These are phyloP conservation scores for Eubasilissa splendida DNA, from an alignment of 2,888 invertebrate species.

Conservation along the genomic window DNA sequence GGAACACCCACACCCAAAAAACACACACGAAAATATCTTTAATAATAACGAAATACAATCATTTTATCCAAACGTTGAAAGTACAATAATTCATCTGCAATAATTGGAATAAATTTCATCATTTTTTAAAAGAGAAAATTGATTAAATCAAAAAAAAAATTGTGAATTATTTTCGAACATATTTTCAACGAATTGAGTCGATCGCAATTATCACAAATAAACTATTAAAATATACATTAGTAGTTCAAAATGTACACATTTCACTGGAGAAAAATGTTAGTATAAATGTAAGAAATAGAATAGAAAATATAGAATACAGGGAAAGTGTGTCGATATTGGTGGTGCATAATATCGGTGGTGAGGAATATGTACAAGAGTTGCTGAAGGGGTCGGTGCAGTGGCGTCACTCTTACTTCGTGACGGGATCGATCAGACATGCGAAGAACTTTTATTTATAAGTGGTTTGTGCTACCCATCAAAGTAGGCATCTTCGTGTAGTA, in stretches of 20 bases:
- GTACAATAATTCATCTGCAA: constrained; percentile 26
- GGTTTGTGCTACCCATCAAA: too few species aligned
- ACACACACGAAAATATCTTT: constrained; percentile 28
- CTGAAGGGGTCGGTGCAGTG: not conserved
- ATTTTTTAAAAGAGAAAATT: too few species aligned
- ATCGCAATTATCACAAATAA: constrained; percentile 10
- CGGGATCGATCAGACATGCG: not conserved
- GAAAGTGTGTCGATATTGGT: constrained; percentile 24
- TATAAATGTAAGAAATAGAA: constrained; percentile 8
- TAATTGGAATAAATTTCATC: not conserved
- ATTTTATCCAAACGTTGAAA: not conserved
- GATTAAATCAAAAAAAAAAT: not conserved
- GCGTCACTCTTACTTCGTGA: not conserved
- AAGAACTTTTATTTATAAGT: too few species aligned
- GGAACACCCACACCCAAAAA: constrained; percentile 41
- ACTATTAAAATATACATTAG: constrained; percentile 24
- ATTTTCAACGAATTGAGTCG: not conserved
- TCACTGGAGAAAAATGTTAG: not conserved
- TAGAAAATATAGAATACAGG: constrained; percentile 34
- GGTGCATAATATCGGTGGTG: constrained; percentile 13
- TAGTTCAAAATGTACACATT: constrained; percentile 32
- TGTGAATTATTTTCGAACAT: not conserved
- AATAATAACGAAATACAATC: constrained; percentile 14
- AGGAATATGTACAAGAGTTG: constrained; percentile 26
- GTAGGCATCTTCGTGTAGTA: too few species aligned